These are phyloP conservation scores for Neoscelio sp. DNA, from an alignment of 2,888 invertebrate species.

Conservation along the genomic window DNA sequence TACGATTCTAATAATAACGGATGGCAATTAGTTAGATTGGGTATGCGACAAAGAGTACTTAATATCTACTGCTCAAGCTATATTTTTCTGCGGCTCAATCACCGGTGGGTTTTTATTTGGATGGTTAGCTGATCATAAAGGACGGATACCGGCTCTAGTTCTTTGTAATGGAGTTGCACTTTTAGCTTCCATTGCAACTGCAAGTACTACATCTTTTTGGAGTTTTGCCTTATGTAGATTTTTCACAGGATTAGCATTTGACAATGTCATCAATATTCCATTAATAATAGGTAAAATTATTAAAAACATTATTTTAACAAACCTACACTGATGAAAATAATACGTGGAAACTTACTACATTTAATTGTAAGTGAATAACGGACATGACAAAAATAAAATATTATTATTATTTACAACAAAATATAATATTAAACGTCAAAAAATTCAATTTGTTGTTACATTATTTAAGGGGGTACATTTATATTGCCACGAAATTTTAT, in stretches of 20 bases:
- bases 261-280: slow-evolving; percentile 84
- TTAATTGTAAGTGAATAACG: too few species aligned
- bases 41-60: slow-evolving; percentile 84
- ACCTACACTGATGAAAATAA: too few species aligned
- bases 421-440: too few species aligned
- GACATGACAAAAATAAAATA: too few species aligned
- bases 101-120: slow-evolving; percentile 84
- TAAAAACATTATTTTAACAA: slow-evolving; percentile 2
- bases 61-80: slow-evolving; percentile 83
- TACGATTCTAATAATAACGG: slow-evolving; percentile 61
- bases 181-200: slow-evolving; percentile 83
- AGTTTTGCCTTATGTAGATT: slow-evolving; percentile 84
- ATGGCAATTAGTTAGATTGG: slow-evolving; percentile 84
- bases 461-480: too few species aligned
- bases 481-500: too few species aligned
- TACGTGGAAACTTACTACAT: too few species aligned
- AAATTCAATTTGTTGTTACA: too few species aligned
- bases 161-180: slow-evolving; percentile 82
- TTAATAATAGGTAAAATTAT: slow-evolving; percentile 84
- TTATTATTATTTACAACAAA: too few species aligned
- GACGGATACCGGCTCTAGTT: slow-evolving; percentile 84
- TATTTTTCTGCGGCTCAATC: slow-evolving; percentile 85
- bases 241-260: slow-evolving; percentile 84
- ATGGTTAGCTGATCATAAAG: slow-evolving; percentile 84
- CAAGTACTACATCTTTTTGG: slow-evolving; percentile 82